Conservation (phyloP, 2,113 vertebrate species). For the Zosterops japonicus region DNA sequence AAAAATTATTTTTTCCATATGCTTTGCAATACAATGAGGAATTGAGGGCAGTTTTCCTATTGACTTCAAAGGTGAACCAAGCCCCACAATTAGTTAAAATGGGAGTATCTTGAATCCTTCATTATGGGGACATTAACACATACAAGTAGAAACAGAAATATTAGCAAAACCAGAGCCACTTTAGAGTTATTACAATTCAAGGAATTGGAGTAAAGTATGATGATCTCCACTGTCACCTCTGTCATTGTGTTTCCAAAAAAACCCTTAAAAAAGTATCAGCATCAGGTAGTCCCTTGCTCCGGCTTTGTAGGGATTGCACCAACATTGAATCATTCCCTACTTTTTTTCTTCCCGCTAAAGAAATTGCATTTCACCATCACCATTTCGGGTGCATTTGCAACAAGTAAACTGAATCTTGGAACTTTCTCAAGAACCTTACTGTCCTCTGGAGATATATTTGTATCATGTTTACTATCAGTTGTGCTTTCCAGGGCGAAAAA, state of each 20-base stretch:
- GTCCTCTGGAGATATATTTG: background rate
- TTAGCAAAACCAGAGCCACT: background rate
- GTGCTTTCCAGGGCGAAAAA: rapidly evolving
- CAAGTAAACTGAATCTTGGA: background rate
- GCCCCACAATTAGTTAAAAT: background rate
- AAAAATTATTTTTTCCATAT: background rate
- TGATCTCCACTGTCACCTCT: background rate
- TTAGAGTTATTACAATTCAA: background rate
- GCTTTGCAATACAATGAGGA: background rate
- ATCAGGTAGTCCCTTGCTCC: background rate
- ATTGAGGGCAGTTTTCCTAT: background rate
- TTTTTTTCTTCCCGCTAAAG: no score
- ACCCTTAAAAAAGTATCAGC: background rate
- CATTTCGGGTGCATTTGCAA: background rate
- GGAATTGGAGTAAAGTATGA: background rate
- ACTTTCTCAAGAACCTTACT: background rate
- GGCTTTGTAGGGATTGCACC: background rate
- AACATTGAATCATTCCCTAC: background rate
- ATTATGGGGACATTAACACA: rapidly evolving
- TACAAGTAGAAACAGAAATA: background rate
- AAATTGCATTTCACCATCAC: background rate
- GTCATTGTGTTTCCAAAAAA: background rate
- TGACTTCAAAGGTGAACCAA: background rate
- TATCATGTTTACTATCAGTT: background rate
- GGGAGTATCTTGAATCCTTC: background rate